Evolutionary conservation across 2,113 vertebrate genomes (phyloP).

Genomic region (Cinclus cinclus): DNA sequence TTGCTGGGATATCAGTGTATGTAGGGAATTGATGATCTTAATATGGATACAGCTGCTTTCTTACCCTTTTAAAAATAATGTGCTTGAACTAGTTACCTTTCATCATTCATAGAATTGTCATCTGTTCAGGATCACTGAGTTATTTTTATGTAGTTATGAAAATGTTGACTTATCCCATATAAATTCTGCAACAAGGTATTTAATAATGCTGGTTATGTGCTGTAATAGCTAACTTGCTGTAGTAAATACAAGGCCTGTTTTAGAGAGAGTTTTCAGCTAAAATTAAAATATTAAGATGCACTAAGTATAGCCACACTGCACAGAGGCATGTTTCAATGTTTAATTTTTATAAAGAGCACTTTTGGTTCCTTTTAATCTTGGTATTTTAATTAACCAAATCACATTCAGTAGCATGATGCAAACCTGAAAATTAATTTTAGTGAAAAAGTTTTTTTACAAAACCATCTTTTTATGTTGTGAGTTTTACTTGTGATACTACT

Average conservation of each 20-base stretch:
- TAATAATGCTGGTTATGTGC: background rate
- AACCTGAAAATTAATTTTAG: background rate
- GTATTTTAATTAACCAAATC: background rate
- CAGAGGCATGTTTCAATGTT: background rate
- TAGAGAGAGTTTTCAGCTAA: background rate
- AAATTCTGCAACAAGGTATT: background rate
- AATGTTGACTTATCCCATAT: background rate
- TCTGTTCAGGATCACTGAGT: background rate
- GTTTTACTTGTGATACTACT: accelerated
- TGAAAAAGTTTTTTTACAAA: background rate
- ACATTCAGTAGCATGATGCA: background rate
- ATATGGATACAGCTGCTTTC: background rate
- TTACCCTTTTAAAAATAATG: background rate
- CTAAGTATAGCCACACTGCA: background rate
- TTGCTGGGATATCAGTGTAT: background rate
- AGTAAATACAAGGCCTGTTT: background rate
- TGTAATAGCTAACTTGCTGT: background rate
- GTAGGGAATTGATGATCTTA: background rate
- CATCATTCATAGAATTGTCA: background rate
- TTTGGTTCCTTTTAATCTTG: background rate
- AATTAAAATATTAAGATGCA: background rate
- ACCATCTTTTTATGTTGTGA: background rate
- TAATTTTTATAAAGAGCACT: background rate
- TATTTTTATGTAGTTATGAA: background rate
- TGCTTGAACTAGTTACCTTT: background rate